These are phyloP conservation scores for Pseudochirops cupreus DNA, from an alignment of 2,797 vertebrate species.

Conservation along the genomic window DNA sequence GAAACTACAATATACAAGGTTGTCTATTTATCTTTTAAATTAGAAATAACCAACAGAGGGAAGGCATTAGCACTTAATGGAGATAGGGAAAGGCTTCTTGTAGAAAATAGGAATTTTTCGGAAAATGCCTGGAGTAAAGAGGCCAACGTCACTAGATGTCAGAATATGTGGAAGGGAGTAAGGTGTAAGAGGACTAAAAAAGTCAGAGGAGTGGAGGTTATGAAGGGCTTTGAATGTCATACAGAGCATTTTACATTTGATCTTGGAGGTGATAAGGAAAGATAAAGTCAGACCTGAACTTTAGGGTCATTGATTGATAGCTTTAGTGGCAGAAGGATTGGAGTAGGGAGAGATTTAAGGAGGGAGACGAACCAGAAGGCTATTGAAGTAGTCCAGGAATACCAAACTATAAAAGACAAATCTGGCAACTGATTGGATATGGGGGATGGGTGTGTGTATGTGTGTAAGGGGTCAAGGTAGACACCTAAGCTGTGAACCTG, in stretches of 20 bases:
- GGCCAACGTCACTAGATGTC: neutral
- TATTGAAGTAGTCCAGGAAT: neutral
- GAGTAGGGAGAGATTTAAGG: neutral
- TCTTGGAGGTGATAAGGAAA: neutral
- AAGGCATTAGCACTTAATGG: neutral
- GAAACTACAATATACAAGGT: neutral
- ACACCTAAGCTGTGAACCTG: neutral
- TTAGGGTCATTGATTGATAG: neutral
- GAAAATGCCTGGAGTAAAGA: neutral
- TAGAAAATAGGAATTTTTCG: neutral
- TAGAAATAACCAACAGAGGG: neutral
- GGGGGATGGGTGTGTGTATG: neutral
- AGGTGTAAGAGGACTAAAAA: neutral
- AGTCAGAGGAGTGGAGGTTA: neutral
- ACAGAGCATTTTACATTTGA: neutral
- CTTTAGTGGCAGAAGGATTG: neutral
- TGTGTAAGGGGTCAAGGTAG: neutral
- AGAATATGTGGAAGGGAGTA: neutral
- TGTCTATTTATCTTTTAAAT: neutral
- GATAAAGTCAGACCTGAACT: neutral
- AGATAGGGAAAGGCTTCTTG: neutral
- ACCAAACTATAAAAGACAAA: neutral
- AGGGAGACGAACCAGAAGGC: neutral
- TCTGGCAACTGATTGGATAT: neutral
- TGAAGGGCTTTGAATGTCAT: neutral